Evolutionary conservation across 2,113 vertebrate species (phyloP), one percentile per base, ranked within the genome.

Genomic region (Pseudolaguvia tuberculata): DNA sequence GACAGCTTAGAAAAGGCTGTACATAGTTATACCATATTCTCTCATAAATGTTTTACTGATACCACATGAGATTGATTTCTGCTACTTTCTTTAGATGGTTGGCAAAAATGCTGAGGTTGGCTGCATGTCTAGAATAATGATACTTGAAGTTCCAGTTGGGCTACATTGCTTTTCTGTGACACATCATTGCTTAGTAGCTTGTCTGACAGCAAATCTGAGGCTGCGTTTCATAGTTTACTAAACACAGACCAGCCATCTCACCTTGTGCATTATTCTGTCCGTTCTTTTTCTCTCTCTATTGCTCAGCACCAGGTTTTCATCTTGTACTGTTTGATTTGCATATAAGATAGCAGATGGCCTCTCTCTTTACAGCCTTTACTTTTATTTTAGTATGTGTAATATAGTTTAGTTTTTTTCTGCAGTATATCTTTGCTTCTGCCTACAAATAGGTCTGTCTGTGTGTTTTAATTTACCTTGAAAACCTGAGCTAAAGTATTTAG

Each of bases 181-280:
- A 29, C 21, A 65, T 66, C 72, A 74, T 74, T 74, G 66, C 18
- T 11, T 42, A 65, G 35, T 66, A 29, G 31, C 31, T 65, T 74
- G 31, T 65, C 23, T 55, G 42, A 74, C 17, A 51, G 56, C 62
- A 75, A 74, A 65, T 45, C 18, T 57, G 39, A 75, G 56, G n/a
- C 67, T 75, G 62, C 29, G 52, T 39, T 57, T 57, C 52, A 45
- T 42, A 75, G 73, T 52, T 39, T 62, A 15, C 27, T 73, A 62
- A 61, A 73, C 57, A 73, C 25, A 52, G n/a, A 56, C 25, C 47
- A 29, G 25, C 9, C 5, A 21, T 53, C 50, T 25, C n/a, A 17
- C 27, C 50, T 66, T 75, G 27, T 67, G 61, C 59, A 21, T 75
- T 23, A 5, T 67, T 52, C 48, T 23, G n/a, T 39, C 56, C 62